phyloP scores from a whole-genome alignment of 2,888 invertebrate genomes.

The Drosophila flavopinicola region DNA sequence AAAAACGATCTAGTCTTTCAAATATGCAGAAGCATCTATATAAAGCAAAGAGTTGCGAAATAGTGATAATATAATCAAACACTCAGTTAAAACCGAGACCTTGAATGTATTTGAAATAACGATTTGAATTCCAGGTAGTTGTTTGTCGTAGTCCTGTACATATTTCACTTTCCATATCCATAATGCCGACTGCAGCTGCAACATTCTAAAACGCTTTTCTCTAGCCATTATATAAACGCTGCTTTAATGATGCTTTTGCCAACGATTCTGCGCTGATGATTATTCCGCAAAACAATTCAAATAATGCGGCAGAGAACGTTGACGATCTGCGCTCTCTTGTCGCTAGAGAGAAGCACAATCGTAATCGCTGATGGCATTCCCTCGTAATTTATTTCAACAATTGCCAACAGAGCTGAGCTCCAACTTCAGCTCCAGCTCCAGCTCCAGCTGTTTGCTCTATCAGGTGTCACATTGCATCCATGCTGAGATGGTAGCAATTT shows the following conservation, averaged over 20 bases:
- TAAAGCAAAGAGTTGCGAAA: no score
- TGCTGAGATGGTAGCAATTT: constrained; percentile 5
- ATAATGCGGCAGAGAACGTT: constrained; percentile 17
- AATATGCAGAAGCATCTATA: no score
- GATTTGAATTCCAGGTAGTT: no score
- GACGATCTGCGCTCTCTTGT: neutral
- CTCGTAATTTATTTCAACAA: constrained; percentile 3
- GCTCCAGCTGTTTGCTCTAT: neutral
- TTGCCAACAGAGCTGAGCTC: no score
- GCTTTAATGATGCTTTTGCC: neutral
- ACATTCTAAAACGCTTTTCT: constrained; percentile 1
- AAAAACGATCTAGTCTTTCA: no score
- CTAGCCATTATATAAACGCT: neutral
- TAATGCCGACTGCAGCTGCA: neutral
- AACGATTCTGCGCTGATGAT: no score
- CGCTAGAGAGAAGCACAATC: neutral
- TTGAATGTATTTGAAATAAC: no score
- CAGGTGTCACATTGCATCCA: constrained; percentile 16
- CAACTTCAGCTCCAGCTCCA: no score
- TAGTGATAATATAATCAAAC: no score
- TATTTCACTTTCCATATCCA: neutral
- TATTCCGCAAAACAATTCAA: constrained; percentile 21
- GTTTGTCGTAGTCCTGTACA: neutral
- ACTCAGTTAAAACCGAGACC: no score
- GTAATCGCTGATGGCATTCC: constrained; percentile 6